These are phyloP conservation scores for Xestia c-nigrum DNA, from an alignment of 2,888 invertebrate genomes.

Conservation along the genomic window DNA sequence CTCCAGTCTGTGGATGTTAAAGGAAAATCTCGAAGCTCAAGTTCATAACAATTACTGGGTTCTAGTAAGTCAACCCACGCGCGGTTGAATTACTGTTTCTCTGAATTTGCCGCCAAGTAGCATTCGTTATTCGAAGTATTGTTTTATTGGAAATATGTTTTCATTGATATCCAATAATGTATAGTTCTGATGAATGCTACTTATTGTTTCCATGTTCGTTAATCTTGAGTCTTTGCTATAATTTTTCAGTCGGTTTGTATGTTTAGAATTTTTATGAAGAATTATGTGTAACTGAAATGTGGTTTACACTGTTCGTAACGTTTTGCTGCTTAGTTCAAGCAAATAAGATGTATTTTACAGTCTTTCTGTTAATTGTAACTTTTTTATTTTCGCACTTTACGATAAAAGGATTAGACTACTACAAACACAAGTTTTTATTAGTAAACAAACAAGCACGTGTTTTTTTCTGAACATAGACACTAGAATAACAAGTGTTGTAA, in stretches of 20 bases:
- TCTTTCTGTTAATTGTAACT: not conserved
- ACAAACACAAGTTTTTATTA: not conserved
- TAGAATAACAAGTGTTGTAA: not conserved
- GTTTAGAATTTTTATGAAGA: not conserved
- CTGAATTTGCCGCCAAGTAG: slow-evolving; percentile 23
- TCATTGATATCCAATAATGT: not conserved
- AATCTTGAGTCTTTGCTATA: not conserved
- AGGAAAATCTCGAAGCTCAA: slow-evolving; percentile 19
- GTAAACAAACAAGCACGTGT: not conserved
- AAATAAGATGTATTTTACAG: not conserved
- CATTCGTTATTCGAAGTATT: slow-evolving; percentile 19
- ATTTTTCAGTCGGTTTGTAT: not conserved
- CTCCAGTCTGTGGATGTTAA: not conserved
- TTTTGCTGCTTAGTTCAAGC: not conserved
- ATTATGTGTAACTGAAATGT: not conserved
- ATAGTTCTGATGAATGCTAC: not conserved
- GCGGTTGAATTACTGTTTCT: slow-evolving; percentile 18
- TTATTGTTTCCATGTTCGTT: not conserved
- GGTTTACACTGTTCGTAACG: not conserved
- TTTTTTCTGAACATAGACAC: not conserved
- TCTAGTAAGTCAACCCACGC: slow-evolving; percentile 27
- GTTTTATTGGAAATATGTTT: slow-evolving; percentile 14
- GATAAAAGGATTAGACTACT: not conserved
- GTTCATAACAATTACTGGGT: slow-evolving; percentile 41
- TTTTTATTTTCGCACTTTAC: not conserved